Conservation (phyloP, 2,797 vertebrate genomes). For the Emydoidea blandingii region DNA sequence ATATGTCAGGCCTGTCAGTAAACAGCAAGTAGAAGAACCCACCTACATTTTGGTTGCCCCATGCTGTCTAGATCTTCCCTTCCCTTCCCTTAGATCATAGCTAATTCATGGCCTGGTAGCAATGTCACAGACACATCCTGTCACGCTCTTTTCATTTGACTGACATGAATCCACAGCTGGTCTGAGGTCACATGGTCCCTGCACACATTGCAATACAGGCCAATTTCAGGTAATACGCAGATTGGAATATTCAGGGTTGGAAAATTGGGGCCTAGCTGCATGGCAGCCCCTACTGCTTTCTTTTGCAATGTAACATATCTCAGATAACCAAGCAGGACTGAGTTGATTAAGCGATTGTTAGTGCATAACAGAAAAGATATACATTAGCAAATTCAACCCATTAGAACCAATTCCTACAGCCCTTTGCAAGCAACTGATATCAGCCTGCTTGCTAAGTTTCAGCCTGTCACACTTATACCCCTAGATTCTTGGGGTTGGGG, state of each 20-base stretch:
- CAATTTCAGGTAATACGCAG: fast-evolving
- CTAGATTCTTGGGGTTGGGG: too few relatives aligned
- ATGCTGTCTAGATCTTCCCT: not conserved
- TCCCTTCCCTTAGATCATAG: not conserved
- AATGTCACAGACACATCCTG: not conserved
- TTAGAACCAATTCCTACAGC: not conserved
- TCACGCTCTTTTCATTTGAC: not conserved
- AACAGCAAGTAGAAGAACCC: not conserved
- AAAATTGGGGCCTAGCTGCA: not conserved
- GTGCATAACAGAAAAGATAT: not conserved
- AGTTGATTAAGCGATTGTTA: not conserved
- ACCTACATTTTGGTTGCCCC: not conserved
- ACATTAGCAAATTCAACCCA: not conserved
- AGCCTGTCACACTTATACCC: not conserved
- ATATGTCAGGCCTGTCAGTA: not conserved
- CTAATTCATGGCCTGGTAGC: not conserved
- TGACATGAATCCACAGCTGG: not conserved
- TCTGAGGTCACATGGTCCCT: fast-evolving
- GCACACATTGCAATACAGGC: not conserved
- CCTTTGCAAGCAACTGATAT: not conserved
- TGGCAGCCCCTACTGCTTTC: too few relatives aligned
- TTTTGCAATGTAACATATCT: not conserved
- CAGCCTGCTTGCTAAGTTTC: not conserved
- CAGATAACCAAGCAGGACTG: not conserved
- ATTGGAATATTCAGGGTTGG: not conserved